phyloP scores from a whole-genome alignment of 2,113 vertebrate species.

The Stigmatopora argus region DNA sequence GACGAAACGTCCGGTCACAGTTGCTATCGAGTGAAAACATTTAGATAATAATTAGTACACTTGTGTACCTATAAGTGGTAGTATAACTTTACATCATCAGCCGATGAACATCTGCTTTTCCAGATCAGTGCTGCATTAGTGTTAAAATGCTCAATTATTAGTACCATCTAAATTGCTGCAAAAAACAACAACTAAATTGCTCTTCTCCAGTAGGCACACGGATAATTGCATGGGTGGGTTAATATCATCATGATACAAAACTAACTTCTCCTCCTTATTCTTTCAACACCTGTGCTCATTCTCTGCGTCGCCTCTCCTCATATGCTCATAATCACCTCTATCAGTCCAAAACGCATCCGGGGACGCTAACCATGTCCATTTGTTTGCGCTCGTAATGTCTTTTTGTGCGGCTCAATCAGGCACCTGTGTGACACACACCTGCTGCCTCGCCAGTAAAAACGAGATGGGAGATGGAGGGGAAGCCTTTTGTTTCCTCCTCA shows the following conservation, averaged over 20 bases:
- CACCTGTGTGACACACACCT: constrained; percentile 76
- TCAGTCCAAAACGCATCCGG: constrained; percentile 68
- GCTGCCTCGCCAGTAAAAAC: constrained; percentile 52
- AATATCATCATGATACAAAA: constrained; percentile 50
- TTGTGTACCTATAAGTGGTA: no score
- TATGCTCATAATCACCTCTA: constrained; percentile 70
- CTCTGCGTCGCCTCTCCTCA: constrained; percentile 49
- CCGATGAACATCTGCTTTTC: no score
- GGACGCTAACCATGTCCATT: constrained; percentile 69
- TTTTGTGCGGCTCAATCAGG: constrained; percentile 71
- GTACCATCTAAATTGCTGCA: neutral
- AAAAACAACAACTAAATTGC: neutral
- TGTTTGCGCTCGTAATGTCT: constrained; percentile 75
- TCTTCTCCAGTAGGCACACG: constrained; percentile 37
- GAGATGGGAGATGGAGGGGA: constrained; percentile 50
- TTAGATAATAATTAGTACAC: neutral
- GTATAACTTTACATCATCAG: no score
- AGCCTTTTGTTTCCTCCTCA: constrained; percentile 68
- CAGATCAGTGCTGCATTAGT: neutral
- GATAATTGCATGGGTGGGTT: constrained; percentile 67
- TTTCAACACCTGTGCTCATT: constrained; percentile 62
- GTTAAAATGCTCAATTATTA: neutral
- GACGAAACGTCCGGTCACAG: no score
- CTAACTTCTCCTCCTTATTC: constrained; percentile 24
- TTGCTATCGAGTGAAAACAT: neutral